Conservation (phyloP, 35 echinoderm and acorn worm genomes). For the Apostichopus parvimensis region DNA sequence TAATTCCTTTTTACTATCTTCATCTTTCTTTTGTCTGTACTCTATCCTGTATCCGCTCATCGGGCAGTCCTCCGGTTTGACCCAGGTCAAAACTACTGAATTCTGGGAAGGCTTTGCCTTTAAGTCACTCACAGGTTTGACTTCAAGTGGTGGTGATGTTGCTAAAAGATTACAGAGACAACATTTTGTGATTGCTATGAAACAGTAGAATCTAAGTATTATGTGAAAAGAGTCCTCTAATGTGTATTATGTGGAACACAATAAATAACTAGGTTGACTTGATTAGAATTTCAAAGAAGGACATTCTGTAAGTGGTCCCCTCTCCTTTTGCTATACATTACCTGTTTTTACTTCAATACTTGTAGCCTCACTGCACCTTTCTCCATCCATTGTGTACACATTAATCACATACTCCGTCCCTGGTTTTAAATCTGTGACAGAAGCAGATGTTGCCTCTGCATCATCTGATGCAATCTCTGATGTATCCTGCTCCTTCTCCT, state of each 20-base stretch:
- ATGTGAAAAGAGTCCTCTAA: no score
- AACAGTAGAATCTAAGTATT: no score
- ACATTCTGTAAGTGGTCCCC: no score
- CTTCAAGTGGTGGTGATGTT: background rate
- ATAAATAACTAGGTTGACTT: no score
- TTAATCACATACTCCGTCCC: constrained; percentile 62
- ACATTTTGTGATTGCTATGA: background rate
- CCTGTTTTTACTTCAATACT: constrained; percentile 51
- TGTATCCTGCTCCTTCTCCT: no score
- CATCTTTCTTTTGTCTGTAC: background rate
- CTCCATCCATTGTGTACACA: constrained; percentile 65
- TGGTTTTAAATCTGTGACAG: constrained; percentile 48
- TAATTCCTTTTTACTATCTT: constrained; percentile 55
- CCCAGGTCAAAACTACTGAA: constrained; percentile 23
- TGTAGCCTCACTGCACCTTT: constrained; percentile 63
- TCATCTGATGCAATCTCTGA: constrained; percentile 53
- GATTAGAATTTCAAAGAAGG: no score
- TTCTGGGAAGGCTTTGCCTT: constrained; percentile 24
- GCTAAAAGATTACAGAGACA: background rate
- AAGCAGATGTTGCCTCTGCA: constrained; percentile 39
- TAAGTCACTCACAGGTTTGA: constrained; percentile 3
- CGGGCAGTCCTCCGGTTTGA: constrained; percentile 2
- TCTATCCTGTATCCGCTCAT: constrained; percentile 22
- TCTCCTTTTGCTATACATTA: constrained; percentile 2
- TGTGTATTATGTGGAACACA: no score